These are phyloP conservation scores for Stictonetta naevosa DNA, from an alignment of 2,113 vertebrate genomes.

Conservation along the genomic window DNA sequence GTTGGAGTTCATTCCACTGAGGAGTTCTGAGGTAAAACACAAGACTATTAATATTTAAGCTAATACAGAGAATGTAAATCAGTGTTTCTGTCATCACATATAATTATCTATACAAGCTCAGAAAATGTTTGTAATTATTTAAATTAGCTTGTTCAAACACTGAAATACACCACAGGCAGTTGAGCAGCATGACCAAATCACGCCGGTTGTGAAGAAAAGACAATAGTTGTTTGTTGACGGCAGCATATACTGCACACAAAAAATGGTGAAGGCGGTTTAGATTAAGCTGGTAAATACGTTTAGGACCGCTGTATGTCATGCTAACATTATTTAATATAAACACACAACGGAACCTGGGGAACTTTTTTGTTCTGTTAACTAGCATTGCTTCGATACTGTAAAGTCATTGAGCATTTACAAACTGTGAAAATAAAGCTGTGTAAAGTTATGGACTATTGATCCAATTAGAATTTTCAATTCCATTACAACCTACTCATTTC, in stretches of 20 bases:
- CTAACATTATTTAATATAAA: constrained; percentile 43
- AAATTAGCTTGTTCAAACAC: constrained; percentile 72
- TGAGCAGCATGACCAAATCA: constrained; percentile 34
- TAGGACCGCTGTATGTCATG: background rate
- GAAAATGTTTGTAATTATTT: constrained; percentile 76
- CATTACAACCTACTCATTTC: constrained; percentile 76
- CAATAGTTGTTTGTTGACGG: constrained; percentile 24
- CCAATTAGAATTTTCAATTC: constrained; percentile 69
- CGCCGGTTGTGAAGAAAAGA: background rate
- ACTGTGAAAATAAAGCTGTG: constrained; percentile 60
- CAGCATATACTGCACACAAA: background rate
- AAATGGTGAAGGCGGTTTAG: background rate
- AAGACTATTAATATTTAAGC: constrained; percentile 79
- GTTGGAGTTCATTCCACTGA: constrained; percentile 97
- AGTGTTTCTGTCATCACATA: constrained; percentile 74
- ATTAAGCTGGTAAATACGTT: constrained; percentile 13
- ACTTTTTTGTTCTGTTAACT: constrained; percentile 19
- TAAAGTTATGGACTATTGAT: constrained; percentile 64
- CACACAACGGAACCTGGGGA: background rate
- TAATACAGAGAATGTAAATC: constrained; percentile 74
- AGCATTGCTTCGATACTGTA: constrained; percentile 9
- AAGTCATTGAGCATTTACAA: constrained; percentile 41
- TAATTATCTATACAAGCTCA: constrained; percentile 76
- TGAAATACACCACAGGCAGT: constrained; percentile 59
- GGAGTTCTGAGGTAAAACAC: constrained; percentile 88